Conservation (phyloP, 2,797 vertebrate species). For the Poeciliopsis paucimaculata region DNA sequence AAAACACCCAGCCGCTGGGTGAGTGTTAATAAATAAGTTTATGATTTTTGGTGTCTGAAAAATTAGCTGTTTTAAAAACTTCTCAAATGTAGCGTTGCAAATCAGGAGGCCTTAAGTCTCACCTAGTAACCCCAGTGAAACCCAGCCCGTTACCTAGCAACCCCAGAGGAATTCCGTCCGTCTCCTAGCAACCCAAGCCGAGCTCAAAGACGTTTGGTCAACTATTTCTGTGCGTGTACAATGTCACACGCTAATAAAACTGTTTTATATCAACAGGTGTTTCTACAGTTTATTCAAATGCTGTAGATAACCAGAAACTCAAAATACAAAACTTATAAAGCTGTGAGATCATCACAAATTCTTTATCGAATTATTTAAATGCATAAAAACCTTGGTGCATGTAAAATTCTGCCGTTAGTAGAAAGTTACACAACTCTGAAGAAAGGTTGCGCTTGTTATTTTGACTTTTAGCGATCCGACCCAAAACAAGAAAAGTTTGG, state of each 20-base stretch:
- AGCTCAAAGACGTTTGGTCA: too few relatives aligned
- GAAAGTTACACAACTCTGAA: neutral
- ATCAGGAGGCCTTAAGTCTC: too few relatives aligned
- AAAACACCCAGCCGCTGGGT: too few relatives aligned
- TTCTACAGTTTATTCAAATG: neutral
- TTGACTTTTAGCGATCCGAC: neutral
- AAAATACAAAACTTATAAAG: neutral
- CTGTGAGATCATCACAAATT: neutral
- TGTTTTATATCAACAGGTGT: neutral
- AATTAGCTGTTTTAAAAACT: too few relatives aligned
- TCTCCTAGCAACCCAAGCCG: too few relatives aligned
- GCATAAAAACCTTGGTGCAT: neutral
- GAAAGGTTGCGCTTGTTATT: neutral
- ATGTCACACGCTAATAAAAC: neutral
- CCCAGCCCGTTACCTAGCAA: too few relatives aligned
- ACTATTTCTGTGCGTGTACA: too few relatives aligned
- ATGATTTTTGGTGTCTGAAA: too few relatives aligned
- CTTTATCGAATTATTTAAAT: neutral
- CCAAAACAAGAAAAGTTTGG: neutral
- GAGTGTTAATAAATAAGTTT: too few relatives aligned
- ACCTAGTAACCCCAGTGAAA: too few relatives aligned
- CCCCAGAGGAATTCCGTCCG: too few relatives aligned
- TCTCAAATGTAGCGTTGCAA: too few relatives aligned
- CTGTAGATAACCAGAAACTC: neutral
- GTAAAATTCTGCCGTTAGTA: neutral